Conservation (phyloP, 1,140 invertebrate species). For the Bicyclus anynana region DNA sequence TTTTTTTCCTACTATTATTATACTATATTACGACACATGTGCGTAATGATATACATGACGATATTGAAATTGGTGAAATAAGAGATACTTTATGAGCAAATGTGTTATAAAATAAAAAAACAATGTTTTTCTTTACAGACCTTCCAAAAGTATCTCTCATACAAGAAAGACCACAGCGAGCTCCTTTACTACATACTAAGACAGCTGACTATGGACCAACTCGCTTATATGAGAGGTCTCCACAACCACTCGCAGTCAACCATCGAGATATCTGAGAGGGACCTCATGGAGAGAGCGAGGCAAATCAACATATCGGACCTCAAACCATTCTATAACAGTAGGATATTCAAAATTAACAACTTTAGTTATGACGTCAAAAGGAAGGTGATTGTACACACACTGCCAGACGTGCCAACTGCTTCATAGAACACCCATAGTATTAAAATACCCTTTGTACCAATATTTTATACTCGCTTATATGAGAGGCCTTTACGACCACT, state of each 20-base stretch:
- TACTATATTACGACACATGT: too few relatives aligned
- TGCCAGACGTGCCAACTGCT: conserved; percentile 77
- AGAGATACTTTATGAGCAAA: too few relatives aligned
- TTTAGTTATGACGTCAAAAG: conserved; percentile 91
- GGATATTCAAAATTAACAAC: conserved; percentile 93
- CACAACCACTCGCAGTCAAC: conserved; percentile 84
- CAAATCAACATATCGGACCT: conserved; percentile 95
- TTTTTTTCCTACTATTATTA: too few relatives aligned
- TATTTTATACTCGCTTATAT: conserved; percentile 91
- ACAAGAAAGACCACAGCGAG: conserved; percentile 97
- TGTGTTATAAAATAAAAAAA: too few relatives aligned
- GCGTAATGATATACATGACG: too few relatives aligned
- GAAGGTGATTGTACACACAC: conserved; percentile 90
- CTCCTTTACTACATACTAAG: conserved; percentile 96
- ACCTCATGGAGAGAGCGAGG: conserved; percentile 93
- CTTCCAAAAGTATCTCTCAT: conserved; percentile 95
- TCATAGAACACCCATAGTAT: conserved; percentile 6
- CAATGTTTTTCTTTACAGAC: conserved; percentile 78
- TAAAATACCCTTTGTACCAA: too few relatives aligned
- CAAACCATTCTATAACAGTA: conserved; percentile 94
- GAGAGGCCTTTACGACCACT: conserved; percentile 86
- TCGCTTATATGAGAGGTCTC: conserved; percentile 91
- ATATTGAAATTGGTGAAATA: too few relatives aligned
- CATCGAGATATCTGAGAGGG: conserved; percentile 94
- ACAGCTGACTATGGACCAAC: conserved; percentile 94